phyloP scores from a whole-genome alignment of 2,888 invertebrate genomes.

The Drosophila algonquin region DNA sequence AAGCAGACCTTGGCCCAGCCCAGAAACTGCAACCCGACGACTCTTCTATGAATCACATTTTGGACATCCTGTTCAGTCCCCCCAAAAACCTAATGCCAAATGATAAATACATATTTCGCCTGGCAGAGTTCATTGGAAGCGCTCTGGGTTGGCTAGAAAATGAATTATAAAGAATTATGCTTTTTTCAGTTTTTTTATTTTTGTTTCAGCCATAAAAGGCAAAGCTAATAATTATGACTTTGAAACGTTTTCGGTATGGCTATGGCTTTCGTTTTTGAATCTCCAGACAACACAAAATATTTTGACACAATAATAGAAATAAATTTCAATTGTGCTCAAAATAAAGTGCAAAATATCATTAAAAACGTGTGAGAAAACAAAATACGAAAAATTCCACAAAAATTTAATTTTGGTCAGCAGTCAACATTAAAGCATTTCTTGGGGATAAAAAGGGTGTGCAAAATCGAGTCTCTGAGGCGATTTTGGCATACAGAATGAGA shows the following conservation, averaged over 20 bases:
- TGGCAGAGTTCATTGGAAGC: conserved; percentile 72
- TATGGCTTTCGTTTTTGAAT: conserved; percentile 7
- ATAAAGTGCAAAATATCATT: conserved; percentile 69
- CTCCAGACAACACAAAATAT: conserved; percentile 37
- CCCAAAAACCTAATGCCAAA: conserved; percentile 11
- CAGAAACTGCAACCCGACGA: neutral
- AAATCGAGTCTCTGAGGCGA: conserved; percentile 31
- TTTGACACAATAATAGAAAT: conserved; percentile 46
- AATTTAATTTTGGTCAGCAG: conserved; percentile 38
- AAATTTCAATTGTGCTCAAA: conserved; percentile 33
- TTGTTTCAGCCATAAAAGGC: conserved; percentile 59
- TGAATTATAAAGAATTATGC: conserved; percentile 73
- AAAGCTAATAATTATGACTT: conserved; percentile 67
- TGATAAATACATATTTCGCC: conserved; percentile 24
- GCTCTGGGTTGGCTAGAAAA: conserved; percentile 44
- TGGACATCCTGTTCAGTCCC: conserved; percentile 25
- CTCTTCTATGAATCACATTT: conserved; percentile 35
- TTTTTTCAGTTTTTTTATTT: conserved; percentile 27
- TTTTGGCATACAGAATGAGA: conserved; percentile 20
- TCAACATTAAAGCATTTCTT: conserved; percentile 51
- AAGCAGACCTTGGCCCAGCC: conserved; percentile 16
- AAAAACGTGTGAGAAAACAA: conserved; percentile 43
- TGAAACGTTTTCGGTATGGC: conserved; percentile 45
- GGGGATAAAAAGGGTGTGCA: conserved; percentile 38
- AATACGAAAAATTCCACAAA: conserved; percentile 5